These are phyloP conservation scores for Patagioenas fasciata DNA, from an alignment of 2,113 vertebrate genomes.

Conservation along the genomic window DNA sequence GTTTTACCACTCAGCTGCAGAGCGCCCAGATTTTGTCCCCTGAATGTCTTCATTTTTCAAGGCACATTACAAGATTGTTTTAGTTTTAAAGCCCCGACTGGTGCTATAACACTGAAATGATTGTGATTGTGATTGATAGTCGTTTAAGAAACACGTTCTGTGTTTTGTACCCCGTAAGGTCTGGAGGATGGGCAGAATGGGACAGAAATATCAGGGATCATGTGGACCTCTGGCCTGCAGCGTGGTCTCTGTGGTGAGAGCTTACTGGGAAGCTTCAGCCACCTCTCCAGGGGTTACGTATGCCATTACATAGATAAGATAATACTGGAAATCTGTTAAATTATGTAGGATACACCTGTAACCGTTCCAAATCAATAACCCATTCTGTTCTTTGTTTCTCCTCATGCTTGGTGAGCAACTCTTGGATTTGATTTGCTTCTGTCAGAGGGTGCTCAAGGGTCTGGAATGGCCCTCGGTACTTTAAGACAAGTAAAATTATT, in stretches of 20 bases:
- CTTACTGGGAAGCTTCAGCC: neutral
- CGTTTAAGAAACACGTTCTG: neutral
- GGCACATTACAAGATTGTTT: neutral
- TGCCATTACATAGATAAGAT: neutral
- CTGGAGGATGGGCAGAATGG: rapidly evolving
- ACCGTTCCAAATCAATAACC: neutral
- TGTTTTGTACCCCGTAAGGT: neutral
- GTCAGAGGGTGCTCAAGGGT: neutral
- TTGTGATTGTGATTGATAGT: neutral
- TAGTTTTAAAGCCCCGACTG: neutral
- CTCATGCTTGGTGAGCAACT: neutral
- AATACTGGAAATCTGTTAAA: neutral
- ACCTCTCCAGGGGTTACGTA: neutral
- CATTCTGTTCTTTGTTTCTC: neutral
- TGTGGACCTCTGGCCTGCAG: neutral
- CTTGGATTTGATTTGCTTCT: neutral
- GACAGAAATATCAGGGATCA: neutral
- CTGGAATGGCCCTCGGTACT: neutral
- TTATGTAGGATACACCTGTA: neutral
- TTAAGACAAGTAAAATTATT: neutral
- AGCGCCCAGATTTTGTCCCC: neutral
- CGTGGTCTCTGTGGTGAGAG: neutral
- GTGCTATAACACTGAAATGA: neutral
- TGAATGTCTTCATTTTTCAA: neutral
- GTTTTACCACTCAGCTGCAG: neutral